Conservation (phyloP, 2,113 vertebrate species). For the Pavo muticus region DNA sequence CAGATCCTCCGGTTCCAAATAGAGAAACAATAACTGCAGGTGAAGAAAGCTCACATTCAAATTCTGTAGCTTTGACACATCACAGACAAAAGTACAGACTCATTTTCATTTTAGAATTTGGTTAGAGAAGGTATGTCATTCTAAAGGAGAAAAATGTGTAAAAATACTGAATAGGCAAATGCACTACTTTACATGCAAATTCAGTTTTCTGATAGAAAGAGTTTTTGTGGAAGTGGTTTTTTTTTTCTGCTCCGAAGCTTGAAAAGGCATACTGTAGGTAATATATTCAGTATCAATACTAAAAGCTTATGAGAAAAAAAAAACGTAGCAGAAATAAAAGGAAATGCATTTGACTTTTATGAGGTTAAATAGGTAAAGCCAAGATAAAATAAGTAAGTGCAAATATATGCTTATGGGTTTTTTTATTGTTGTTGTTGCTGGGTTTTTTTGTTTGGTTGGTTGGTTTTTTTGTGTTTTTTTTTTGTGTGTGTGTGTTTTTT, state of each 20-base stretch:
- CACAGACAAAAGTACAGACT: background rate
- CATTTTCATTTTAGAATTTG: background rate
- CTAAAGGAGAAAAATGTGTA: background rate
- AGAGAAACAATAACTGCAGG: background rate
- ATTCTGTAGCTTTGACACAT: background rate
- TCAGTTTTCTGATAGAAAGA: background rate
- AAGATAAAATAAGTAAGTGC: background rate
- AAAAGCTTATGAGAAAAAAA: background rate
- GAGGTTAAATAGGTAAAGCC: background rate
- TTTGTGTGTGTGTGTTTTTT: too few species aligned
- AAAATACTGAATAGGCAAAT: background rate
- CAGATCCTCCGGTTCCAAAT: background rate
- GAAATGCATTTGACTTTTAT: background rate
- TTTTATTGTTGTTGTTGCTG: too few species aligned
- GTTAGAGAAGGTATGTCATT: background rate
- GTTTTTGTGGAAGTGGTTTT: fast-evolving
- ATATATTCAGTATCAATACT: background rate
- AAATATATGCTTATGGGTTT: background rate
- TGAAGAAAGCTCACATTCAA: background rate
- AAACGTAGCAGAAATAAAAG: background rate
- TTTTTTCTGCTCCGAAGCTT: background rate
- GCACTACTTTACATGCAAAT: background rate
- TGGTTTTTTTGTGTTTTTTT: too few species aligned
- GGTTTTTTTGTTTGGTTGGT: too few species aligned
- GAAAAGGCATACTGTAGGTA: background rate